phyloP scores from a whole-genome alignment of 2,888 invertebrate genomes.

The Anagyrus pseudococci region DNA sequence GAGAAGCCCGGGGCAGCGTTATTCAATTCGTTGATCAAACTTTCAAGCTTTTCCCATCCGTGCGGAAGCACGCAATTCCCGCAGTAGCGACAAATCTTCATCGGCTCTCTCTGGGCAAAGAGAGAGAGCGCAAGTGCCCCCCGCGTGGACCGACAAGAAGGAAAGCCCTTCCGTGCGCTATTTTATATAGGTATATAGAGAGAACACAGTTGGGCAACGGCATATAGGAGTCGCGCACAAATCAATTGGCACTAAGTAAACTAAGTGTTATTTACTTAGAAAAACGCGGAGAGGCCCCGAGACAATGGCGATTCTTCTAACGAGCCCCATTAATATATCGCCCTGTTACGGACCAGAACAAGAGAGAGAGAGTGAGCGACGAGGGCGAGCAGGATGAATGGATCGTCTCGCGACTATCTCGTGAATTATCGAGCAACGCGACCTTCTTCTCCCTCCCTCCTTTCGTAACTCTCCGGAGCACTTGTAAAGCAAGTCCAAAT shows the following conservation, averaged over 20 bases:
- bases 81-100: too few relatives aligned
- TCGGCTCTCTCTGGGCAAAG: too few relatives aligned
- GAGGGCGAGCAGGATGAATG: constrained; percentile 30
- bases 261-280: constrained; percentile 36
- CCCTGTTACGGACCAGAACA: neutral
- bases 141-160: too few relatives aligned
- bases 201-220: too few relatives aligned
- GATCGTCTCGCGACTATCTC: constrained; percentile 26
- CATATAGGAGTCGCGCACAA: constrained; percentile 20
- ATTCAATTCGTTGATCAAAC: too few relatives aligned
- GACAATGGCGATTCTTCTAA: constrained; percentile 26
- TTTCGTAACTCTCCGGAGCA: neutral
- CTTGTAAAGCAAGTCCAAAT: constrained; percentile 29
- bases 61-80: too few relatives aligned
- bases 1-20: too few relatives aligned
- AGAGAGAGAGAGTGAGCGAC: neutral
- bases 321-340: constrained; percentile 25
- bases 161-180: too few relatives aligned
- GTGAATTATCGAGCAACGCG: constrained; percentile 28
- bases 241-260: constrained; percentile 25
- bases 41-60: too few relatives aligned
- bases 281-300: neutral
- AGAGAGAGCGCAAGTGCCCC: too few relatives aligned
- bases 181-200: too few relatives aligned
- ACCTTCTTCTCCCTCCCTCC: constrained; percentile 3